These are phyloP conservation scores for Brachionus rotundiformis DNA, from an alignment of 1,140 invertebrate species.

Conservation along the genomic window DNA sequence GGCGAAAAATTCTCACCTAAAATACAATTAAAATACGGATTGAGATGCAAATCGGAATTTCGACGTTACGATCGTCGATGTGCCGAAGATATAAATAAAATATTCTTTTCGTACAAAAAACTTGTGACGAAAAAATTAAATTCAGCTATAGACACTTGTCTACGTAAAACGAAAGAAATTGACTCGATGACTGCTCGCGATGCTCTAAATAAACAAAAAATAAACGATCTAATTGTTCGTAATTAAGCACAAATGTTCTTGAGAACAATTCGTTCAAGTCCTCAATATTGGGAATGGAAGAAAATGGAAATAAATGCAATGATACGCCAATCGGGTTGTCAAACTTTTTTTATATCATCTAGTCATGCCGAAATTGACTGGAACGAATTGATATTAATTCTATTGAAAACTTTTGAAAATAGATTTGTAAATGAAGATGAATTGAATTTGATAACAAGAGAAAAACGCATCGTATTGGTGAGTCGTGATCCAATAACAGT, in stretches of 20 bases:
- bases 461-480: not conserved
- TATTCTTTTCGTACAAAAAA: not conserved
- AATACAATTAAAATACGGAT: too few relatives aligned
- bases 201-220: not conserved
- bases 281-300: too few relatives aligned
- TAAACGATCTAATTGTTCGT: too few relatives aligned
- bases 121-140: not conserved
- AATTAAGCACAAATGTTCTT: not conserved
- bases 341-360: too few relatives aligned
- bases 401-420: not conserved
- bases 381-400: not conserved
- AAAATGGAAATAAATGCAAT: slow-evolving; percentile 7
- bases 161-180: not conserved
- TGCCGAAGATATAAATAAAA: too few relatives aligned
- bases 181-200: not conserved
- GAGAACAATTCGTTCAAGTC: not conserved
- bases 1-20: too few relatives aligned
- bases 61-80: too few relatives aligned
- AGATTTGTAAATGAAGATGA: not conserved
- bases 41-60: too few relatives aligned
- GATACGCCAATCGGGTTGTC: not conserved
- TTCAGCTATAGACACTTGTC: not conserved
- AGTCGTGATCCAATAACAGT: not conserved
- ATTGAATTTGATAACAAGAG: too few relatives aligned
- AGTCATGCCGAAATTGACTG: not conserved